These are phyloP conservation scores for Hylia prasina DNA, from an alignment of 2,113 vertebrate species.

Conservation along the genomic window DNA sequence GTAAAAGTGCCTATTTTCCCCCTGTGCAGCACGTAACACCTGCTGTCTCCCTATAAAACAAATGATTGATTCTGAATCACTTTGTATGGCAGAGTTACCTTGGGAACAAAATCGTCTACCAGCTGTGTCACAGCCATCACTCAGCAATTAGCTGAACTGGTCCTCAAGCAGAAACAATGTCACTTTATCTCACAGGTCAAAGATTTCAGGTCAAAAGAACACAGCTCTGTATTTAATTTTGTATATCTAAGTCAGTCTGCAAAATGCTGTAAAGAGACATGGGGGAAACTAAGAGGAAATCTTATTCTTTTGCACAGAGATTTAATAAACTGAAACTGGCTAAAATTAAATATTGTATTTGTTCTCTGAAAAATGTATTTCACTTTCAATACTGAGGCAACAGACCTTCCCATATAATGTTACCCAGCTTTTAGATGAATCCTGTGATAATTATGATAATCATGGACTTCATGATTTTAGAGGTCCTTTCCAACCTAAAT, in stretches of 20 bases:
- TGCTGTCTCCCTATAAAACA: neutral
- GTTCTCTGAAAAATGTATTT: neutral
- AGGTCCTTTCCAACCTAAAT: neutral
- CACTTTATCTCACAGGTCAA: slow-evolving; percentile 8
- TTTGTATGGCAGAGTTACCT: slow-evolving; percentile 8
- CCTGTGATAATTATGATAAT: neutral
- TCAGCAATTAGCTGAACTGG: slow-evolving; percentile 21
- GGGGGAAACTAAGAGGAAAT: neutral
- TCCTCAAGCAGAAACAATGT: neutral
- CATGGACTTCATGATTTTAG: neutral
- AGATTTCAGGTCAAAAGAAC: neutral
- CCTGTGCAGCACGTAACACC: neutral
- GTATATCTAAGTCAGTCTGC: neutral
- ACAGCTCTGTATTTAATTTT: neutral
- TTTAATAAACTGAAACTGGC: neutral
- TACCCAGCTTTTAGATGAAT: neutral
- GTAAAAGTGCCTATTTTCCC: neutral
- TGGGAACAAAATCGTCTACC: neutral
- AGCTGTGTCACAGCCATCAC: neutral
- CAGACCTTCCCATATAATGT: neutral
- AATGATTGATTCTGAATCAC: neutral
- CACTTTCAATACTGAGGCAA: neutral
- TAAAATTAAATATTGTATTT: neutral
- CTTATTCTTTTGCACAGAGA: neutral
- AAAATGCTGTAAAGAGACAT: neutral